Conservation (phyloP, 2,797 vertebrate species). For the Natrix natrix region DNA sequence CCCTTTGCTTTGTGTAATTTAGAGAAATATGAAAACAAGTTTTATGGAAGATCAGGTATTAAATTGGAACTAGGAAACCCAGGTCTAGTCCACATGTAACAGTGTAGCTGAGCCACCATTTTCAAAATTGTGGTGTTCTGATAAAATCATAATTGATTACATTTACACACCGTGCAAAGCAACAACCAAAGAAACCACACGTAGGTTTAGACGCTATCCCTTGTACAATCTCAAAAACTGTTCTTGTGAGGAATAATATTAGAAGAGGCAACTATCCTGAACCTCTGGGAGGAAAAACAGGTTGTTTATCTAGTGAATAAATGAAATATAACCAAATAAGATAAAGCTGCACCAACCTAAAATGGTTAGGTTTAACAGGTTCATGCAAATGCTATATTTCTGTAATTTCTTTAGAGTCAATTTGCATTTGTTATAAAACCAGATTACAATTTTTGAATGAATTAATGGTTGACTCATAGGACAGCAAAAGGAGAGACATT, state of each 20-base stretch:
- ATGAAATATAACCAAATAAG: neutral
- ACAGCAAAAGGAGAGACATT: neutral
- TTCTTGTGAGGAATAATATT: neutral
- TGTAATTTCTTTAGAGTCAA: neutral
- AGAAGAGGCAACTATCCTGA: neutral
- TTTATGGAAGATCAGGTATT: neutral
- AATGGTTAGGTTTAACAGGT: accelerated
- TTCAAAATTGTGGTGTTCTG: conserved; percentile 7
- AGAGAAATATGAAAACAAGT: neutral
- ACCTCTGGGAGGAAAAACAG: neutral
- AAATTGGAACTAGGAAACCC: neutral
- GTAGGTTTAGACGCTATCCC: neutral
- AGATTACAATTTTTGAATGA: neutral
- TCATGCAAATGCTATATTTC: neutral
- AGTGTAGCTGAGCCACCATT: neutral
- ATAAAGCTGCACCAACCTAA: neutral
- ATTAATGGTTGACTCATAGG: neutral
- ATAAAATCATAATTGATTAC: neutral
- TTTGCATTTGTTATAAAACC: conserved; percentile 8
- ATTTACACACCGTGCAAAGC: neutral
- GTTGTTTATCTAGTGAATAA: neutral
- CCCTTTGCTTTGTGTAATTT: neutral
- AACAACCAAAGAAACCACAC: neutral
- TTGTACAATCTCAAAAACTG: neutral
- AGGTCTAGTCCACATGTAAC: neutral